These are phyloP conservation scores for Hemibates koningsi DNA, from an alignment of 2,113 vertebrate species.

Conservation along the genomic window DNA sequence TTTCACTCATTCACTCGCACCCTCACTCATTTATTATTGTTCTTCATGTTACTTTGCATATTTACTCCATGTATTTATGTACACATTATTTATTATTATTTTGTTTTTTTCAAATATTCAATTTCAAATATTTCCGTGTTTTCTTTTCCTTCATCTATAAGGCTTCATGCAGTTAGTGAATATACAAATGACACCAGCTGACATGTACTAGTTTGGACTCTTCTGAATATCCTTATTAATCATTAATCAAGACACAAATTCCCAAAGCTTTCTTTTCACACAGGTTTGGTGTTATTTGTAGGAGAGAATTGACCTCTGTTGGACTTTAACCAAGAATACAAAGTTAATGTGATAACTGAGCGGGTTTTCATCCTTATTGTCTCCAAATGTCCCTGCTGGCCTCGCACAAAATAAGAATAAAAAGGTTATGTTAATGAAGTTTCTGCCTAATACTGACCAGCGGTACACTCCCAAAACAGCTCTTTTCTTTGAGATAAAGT, in stretches of 20 bases:
- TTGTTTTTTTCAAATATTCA: not conserved
- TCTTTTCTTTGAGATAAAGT: not conserved
- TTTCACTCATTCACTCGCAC: not conserved
- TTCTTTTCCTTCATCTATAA: not conserved
- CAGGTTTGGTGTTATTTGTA: not conserved
- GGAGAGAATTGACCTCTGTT: not conserved
- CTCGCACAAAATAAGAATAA: not conserved
- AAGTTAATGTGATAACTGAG: not conserved
- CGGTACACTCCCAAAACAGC: not conserved
- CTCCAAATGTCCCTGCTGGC: not conserved
- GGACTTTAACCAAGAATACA: not conserved
- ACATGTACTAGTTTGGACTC: not conserved
- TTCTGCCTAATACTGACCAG: not conserved
- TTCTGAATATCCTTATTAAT: not conserved
- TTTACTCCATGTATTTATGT: constrained; percentile 17
- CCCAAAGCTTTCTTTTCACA: not conserved
- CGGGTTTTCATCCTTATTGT: not conserved
- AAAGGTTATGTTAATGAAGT: not conserved
- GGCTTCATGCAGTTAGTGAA: not conserved
- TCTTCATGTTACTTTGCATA: not conserved
- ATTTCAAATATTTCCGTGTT: not conserved
- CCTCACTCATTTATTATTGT: not conserved
- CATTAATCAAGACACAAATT: not conserved
- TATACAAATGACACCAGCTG: not conserved
- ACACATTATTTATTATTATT: not conserved